Evolutionary conservation across 2,113 vertebrate genomes (phyloP).

Genomic region (Chascanopsetta lugubris): DNA sequence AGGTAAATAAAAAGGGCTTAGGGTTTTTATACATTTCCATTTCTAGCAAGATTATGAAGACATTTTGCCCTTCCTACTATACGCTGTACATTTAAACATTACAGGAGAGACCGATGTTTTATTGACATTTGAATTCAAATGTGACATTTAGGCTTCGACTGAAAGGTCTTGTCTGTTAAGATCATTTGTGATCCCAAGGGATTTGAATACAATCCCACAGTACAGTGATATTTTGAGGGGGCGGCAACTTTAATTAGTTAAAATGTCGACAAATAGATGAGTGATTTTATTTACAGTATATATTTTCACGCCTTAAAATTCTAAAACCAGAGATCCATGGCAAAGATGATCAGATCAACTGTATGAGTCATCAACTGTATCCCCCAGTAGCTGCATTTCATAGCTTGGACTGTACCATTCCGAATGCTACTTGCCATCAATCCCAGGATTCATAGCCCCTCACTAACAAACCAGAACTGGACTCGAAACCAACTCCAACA

Average conservation of each 20-base stretch:
- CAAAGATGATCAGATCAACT: background rate
- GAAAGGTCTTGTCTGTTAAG: background rate
- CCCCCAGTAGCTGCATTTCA: too few species aligned
- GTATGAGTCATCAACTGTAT: too few species aligned
- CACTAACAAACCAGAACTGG: too few species aligned
- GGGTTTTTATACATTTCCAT: too few species aligned
- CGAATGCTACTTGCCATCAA: too few species aligned
- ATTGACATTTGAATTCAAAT: slow-evolving; percentile 1
- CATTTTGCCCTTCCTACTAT: too few species aligned
- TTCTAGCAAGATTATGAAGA: too few species aligned
- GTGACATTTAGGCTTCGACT: slow-evolving; percentile 6
- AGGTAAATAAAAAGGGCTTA: too few species aligned
- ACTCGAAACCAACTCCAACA: background rate
- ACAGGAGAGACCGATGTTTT: background rate
- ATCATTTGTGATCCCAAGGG: background rate
- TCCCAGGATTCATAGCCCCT: too few species aligned
- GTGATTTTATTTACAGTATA: background rate
- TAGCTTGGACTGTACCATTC: too few species aligned
- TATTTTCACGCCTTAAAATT: background rate
- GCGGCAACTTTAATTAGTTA: background rate
- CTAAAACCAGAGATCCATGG: background rate
- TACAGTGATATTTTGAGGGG: background rate
- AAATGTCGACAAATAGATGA: background rate
- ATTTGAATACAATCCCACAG: background rate
- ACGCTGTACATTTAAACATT: too few species aligned